These are phyloP conservation scores for Brachionus manjavacas DNA, from an alignment of 1,140 invertebrate species.

Conservation along the genomic window DNA sequence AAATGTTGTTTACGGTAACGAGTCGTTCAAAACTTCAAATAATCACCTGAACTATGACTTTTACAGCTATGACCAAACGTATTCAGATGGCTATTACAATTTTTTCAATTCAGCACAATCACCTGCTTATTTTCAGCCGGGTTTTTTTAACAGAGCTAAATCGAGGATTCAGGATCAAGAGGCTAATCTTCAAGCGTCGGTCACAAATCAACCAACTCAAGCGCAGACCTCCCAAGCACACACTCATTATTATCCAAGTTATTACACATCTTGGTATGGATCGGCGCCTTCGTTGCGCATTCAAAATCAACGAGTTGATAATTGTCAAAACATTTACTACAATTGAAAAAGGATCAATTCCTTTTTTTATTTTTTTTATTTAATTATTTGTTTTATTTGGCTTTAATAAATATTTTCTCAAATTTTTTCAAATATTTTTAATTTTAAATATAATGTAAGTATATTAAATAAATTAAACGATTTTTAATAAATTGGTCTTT, in stretches of 20 bases:
- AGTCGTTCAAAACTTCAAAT: neutral
- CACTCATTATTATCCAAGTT: neutral
- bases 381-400: neutral
- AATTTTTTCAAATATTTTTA: neutral
- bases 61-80: neutral
- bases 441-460: no score
- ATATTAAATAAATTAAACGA: no score
- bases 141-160: neutral
- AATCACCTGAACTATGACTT: neutral
- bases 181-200: neutral
- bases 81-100: neutral
- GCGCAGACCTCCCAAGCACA: neutral
- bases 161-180: neutral
- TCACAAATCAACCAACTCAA: neutral
- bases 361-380: neutral
- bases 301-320: neutral
- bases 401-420: neutral
- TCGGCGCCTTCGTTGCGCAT: conserved; percentile 25
- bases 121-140: conserved; percentile 15
- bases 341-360: neutral
- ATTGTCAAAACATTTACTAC: conserved; percentile 34
- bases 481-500: no score
- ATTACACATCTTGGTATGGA: conserved; percentile 35
- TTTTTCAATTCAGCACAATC: neutral
- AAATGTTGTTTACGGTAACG: neutral